phyloP scores from a whole-genome alignment of 1,140 invertebrate species.

The Cyclina sinensis region DNA sequence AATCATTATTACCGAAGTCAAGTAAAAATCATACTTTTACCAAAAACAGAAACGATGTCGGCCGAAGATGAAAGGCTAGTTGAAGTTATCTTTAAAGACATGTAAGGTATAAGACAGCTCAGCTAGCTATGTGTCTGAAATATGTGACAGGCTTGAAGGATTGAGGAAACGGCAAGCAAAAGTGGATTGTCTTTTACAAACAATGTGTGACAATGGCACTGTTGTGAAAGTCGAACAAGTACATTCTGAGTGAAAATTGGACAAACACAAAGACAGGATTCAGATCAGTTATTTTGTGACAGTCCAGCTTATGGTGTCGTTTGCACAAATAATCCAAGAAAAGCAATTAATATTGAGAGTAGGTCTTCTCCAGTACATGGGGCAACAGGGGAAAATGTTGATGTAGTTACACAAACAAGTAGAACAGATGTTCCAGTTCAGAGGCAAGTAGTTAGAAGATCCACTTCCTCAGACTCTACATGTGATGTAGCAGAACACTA shows the following conservation, averaged over 20 bases:
- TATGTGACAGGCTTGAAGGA: neutral
- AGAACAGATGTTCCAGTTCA: neutral
- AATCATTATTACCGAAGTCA: too few species aligned
- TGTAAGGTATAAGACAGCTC: neutral
- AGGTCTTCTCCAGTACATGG: too few species aligned
- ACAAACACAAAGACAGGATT: neutral
- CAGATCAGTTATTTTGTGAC: neutral
- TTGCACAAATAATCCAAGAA: neutral
- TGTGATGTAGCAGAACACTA: neutral
- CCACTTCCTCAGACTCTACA: neutral
- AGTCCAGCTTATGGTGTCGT: neutral
- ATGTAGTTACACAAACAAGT: too few species aligned
- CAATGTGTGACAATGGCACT: conserved; percentile 5
- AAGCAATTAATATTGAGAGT: neutral
- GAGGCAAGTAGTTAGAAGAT: neutral
- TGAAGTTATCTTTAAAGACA: neutral
- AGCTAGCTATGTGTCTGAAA: neutral
- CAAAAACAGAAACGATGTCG: too few species aligned
- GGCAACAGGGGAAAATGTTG: too few species aligned
- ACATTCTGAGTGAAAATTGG: neutral
- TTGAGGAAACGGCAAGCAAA: neutral
- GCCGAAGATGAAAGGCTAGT: too few species aligned
- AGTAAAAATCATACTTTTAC: too few species aligned
- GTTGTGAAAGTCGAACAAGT: neutral
- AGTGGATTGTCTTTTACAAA: neutral